phyloP scores from a whole-genome alignment of 92 coral and sea anemone species.

The Ricordea florida region DNA sequence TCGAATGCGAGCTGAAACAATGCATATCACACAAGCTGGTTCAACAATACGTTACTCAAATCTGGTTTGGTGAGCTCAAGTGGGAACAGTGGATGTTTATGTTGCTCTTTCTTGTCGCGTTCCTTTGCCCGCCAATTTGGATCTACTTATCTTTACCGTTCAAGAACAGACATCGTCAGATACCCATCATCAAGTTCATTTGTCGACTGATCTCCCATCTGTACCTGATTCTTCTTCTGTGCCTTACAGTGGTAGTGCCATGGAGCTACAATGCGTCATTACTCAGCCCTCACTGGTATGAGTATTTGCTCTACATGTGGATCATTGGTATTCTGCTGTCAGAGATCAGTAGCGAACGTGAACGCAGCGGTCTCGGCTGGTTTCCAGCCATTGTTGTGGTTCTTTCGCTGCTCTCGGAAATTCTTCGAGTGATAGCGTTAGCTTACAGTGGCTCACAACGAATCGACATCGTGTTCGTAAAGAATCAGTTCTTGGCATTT shows the following conservation, averaged over 20 bases:
- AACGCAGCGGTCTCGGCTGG: conserved; percentile 88
- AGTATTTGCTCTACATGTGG: conserved; percentile 84
- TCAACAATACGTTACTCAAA: conserved; percentile 89
- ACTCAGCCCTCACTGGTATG: conserved; percentile 80
- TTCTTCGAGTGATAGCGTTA: conserved; percentile 72
- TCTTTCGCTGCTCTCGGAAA: conserved; percentile 52
- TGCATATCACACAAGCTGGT: conserved; percentile 94
- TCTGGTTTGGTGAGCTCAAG: conserved; percentile 91
- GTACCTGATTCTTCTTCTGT: conserved; percentile 74
- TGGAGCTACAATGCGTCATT: conserved; percentile 65
- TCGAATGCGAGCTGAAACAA: conserved; percentile 89
- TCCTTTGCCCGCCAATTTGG: conserved; percentile 91
- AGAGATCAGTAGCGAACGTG: conserved; percentile 78
- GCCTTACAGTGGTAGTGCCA: conserved; percentile 82
- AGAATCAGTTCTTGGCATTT: conserved; percentile 83
- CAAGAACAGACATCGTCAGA: conserved; percentile 88
- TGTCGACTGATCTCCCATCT: conserved; percentile 95
- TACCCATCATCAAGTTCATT: conserved; percentile 97
- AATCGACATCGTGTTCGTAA: conserved; percentile 65
- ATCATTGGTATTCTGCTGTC: conserved; percentile 80
- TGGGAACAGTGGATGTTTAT: conserved; percentile 91
- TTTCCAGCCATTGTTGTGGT: conserved; percentile 75
- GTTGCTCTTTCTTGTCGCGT: conserved; percentile 74
- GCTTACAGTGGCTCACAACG: conserved; percentile 48
- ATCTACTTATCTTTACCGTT: conserved; percentile 80